These are phyloP conservation scores for Microtus montanus DNA, from an alignment of 2,113 vertebrate species.

Conservation along the genomic window DNA sequence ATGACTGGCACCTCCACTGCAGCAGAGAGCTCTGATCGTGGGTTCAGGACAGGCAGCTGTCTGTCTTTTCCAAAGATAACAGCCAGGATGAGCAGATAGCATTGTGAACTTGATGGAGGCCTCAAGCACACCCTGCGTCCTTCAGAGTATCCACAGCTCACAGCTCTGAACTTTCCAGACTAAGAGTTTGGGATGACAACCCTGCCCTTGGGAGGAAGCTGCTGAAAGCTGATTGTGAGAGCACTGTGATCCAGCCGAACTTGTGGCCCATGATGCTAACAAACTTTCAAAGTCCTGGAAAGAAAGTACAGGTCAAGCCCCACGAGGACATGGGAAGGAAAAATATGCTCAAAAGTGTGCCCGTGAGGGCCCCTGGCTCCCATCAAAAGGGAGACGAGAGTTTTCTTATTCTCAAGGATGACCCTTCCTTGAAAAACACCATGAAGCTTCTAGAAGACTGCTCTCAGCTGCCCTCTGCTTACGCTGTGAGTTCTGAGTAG, in stretches of 20 bases:
- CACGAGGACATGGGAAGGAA: not conserved
- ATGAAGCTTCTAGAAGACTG: constrained; percentile 82
- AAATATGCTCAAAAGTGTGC: not conserved
- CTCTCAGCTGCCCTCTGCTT: constrained; percentile 82
- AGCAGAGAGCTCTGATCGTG: not conserved
- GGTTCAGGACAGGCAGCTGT: not conserved
- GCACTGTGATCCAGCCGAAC: not conserved
- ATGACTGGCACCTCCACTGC: not conserved
- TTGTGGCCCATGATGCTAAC: not conserved
- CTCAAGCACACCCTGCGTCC: not conserved
- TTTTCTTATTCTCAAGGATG: constrained; percentile 64
- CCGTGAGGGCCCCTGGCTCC: not conserved
- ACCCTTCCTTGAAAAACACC: constrained; percentile 69
- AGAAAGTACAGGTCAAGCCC: not conserved
- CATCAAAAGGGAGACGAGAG: constrained; percentile 57
- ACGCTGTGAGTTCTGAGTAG: constrained; percentile 86
- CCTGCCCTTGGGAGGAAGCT: not conserved
- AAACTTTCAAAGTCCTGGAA: not conserved
- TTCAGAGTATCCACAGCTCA: not conserved
- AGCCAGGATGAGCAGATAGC: not conserved
- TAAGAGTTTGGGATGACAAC: not conserved
- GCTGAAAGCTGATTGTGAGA: not conserved
- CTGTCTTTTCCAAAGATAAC: not conserved
- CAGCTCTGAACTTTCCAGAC: not conserved
- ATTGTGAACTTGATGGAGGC: not conserved